phyloP scores from a whole-genome alignment of 2,797 vertebrate genomes.

The Lutjanus argentimaculatus region DNA sequence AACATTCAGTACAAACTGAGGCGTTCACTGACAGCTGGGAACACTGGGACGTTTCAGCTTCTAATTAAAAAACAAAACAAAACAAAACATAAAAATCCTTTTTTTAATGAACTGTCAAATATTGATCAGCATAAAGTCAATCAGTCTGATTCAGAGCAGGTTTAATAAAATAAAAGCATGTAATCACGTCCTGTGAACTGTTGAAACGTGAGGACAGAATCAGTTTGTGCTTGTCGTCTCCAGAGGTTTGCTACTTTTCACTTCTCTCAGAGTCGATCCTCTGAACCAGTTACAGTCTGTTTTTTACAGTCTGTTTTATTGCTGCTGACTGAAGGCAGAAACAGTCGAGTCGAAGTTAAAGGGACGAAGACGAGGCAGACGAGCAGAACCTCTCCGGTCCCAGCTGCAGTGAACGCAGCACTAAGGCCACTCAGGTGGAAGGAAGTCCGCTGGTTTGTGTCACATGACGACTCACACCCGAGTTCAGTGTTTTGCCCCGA shows the following conservation, averaged over 20 bases:
- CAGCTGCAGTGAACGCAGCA: conserved; percentile 31
- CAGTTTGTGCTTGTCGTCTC: background rate
- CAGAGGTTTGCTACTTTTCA: background rate
- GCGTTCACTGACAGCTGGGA: conserved; percentile 23
- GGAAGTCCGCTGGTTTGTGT: conserved; percentile 26
- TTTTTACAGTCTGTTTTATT: background rate
- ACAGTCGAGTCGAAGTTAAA: background rate
- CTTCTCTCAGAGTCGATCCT: background rate
- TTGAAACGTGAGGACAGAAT: background rate
- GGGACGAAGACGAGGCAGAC: background rate
- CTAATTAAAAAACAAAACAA: background rate
- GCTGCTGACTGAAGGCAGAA: conserved; percentile 9
- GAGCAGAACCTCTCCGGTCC: background rate
- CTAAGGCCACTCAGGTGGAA: conserved; percentile 62
- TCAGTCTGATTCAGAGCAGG: background rate
- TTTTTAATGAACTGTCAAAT: background rate
- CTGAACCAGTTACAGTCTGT: no score
- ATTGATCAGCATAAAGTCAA: background rate
- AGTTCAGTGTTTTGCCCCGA: background rate
- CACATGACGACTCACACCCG: background rate
- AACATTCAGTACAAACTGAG: conserved; percentile 50
- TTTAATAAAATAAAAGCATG: background rate
- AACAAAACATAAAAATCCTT: no score
- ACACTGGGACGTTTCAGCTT: background rate
- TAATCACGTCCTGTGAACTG: no score